Evolutionary conservation across 2,113 vertebrate species (phyloP).

Genomic region (Aix galericulata): DNA sequence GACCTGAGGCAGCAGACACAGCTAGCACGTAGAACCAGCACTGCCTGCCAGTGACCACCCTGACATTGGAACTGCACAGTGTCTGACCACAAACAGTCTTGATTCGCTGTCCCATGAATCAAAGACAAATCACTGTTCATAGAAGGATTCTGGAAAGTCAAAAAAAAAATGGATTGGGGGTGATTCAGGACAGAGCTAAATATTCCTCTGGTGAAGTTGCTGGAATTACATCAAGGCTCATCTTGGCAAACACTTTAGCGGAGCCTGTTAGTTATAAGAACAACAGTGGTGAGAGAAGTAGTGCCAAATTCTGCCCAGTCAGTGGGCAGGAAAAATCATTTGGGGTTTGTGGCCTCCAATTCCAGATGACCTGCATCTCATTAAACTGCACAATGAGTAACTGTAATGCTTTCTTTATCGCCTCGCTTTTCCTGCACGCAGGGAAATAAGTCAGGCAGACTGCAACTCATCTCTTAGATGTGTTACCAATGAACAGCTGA

Average conservation of each 20-base stretch:
- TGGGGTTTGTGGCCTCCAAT: not conserved
- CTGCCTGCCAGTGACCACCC: not conserved
- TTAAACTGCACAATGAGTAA: not conserved
- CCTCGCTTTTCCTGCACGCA: not conserved
- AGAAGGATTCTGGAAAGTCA: not conserved
- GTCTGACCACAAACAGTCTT: not conserved
- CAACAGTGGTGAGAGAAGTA: not conserved
- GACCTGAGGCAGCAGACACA: not conserved
- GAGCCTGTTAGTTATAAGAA: not conserved
- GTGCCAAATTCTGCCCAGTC: not conserved
- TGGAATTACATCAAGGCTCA: slow-evolving; percentile 18
- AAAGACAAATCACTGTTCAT: not conserved
- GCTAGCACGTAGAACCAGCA: not conserved
- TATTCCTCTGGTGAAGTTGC: not conserved
- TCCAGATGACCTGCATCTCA: not conserved
- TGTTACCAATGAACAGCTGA: not conserved
- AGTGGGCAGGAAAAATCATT: not conserved
- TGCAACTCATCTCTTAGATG: not conserved
- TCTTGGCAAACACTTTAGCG: slow-evolving; percentile 4
- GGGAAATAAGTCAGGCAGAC: not conserved
- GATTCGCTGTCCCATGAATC: not conserved
- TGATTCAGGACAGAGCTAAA: slow-evolving; percentile 28
- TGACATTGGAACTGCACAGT: not conserved
- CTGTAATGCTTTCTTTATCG: not conserved
- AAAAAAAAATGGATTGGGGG: not conserved